phyloP scores from a whole-genome alignment of 2,113 vertebrate genomes.

The Salvator merianae region DNA sequence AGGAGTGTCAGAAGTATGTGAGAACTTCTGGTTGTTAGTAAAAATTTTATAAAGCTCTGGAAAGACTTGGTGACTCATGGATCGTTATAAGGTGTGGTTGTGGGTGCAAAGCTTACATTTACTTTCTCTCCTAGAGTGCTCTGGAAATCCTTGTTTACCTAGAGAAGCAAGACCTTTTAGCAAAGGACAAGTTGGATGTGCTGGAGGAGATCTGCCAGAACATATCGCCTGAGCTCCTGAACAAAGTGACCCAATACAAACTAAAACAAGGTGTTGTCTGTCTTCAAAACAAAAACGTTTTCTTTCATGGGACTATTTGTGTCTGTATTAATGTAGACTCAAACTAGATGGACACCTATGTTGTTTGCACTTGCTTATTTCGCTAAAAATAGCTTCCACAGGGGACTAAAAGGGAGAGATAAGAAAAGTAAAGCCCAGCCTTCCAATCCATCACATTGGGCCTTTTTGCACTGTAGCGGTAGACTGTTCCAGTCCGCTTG shows the following conservation, averaged over 20 bases:
- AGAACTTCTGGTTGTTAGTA: too few relatives aligned
- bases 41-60: neutral
- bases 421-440: neutral
- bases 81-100: neutral
- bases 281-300: neutral
- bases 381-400: neutral
- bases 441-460: too few relatives aligned
- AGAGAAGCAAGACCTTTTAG: slow-evolving; percentile 66
- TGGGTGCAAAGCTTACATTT: neutral
- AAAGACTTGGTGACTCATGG: neutral
- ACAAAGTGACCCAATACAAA: slow-evolving; percentile 62
- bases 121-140: slow-evolving; percentile 61
- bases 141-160: slow-evolving; percentile 66
- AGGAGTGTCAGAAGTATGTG: neutral
- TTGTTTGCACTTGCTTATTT: neutral
- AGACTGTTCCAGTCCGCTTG: too few relatives aligned
- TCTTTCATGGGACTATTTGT: neutral
- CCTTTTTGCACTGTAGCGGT: too few relatives aligned
- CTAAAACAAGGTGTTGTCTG: slow-evolving; percentile 59
- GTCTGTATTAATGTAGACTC: neutral
- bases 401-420: neutral
- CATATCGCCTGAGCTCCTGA: slow-evolving; percentile 45
- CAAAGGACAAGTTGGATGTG: slow-evolving; percentile 50
- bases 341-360: neutral
- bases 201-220: slow-evolving; percentile 36